Evolutionary conservation across 2,797 vertebrate genomes (phyloP).

Genomic region (Chrosomus eos): DNA sequence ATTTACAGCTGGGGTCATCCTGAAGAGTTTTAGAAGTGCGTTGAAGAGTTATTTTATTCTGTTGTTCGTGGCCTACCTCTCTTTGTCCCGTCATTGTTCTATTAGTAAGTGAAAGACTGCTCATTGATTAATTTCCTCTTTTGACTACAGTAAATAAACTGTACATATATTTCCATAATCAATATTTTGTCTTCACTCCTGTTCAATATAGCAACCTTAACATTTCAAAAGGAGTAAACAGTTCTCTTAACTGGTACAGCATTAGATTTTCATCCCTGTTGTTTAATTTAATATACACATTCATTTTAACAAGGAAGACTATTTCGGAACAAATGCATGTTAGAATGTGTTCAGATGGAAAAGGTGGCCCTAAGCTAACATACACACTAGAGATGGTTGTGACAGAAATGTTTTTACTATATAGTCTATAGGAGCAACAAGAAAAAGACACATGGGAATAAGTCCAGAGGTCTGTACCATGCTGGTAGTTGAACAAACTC

Average conservation of each 20-base stretch:
- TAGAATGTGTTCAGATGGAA: background rate
- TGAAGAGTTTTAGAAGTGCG: background rate
- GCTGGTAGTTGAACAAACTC: too few relatives aligned
- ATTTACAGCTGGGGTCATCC: conserved; percentile 8
- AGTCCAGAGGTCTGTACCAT: background rate
- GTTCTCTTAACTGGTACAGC: background rate
- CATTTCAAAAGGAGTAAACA: background rate
- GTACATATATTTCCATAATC: conserved; percentile 63
- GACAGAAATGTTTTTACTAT: background rate
- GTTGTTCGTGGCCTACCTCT: conserved; percentile 33
- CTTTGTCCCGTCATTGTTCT: background rate
- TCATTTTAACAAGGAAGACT: background rate
- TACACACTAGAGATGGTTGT: background rate
- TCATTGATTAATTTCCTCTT: conserved; percentile 37
- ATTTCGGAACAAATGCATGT: background rate
- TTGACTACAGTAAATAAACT: conserved; percentile 63
- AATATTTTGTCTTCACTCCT: conserved; percentile 16
- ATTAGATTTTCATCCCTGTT: background rate
- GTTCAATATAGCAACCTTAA: background rate
- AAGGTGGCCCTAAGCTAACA: background rate
- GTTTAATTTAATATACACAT: background rate
- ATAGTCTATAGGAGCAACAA: background rate
- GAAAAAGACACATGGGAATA: background rate
- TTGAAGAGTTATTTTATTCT: conserved; percentile 5
- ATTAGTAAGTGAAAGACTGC: conserved; percentile 29